Evolutionary conservation across 2,797 vertebrate genomes (phyloP).

Genomic region (Onychomys leucogaster): DNA sequence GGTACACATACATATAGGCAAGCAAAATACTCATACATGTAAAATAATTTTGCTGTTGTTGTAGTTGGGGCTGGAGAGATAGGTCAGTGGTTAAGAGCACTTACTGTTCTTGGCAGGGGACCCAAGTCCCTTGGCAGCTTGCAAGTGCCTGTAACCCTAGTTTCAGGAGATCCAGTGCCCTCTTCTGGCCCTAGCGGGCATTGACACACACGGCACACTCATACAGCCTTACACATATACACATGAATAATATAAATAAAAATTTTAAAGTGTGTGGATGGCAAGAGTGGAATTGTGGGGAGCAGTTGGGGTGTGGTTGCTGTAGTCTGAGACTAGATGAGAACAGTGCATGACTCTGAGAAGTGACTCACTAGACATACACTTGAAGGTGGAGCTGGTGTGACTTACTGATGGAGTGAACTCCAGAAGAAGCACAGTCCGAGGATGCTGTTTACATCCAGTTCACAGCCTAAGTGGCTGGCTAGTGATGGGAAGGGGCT

Average conservation of each 20-base stretch:
- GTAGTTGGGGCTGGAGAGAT: background rate
- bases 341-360: background rate
- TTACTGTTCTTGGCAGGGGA: background rate
- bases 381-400: background rate
- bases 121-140: background rate
- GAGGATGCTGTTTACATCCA: background rate
- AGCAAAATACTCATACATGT: background rate
- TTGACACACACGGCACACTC: background rate
- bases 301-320: background rate
- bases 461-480: background rate
- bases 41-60: background rate
- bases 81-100: background rate
- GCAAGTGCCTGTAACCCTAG: background rate
- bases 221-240: background rate
- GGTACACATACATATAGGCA: background rate
- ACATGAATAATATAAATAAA: background rate
- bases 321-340: background rate
- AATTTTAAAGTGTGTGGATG: too few relatives aligned
- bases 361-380: background rate
- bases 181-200: background rate
- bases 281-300: background rate
- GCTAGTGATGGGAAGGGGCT: background rate
- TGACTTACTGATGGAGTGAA: background rate
- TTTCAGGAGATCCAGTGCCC: background rate
- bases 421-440: background rate